phyloP scores from a whole-genome alignment of 2,113 vertebrate genomes.

The Indri indri region DNA sequence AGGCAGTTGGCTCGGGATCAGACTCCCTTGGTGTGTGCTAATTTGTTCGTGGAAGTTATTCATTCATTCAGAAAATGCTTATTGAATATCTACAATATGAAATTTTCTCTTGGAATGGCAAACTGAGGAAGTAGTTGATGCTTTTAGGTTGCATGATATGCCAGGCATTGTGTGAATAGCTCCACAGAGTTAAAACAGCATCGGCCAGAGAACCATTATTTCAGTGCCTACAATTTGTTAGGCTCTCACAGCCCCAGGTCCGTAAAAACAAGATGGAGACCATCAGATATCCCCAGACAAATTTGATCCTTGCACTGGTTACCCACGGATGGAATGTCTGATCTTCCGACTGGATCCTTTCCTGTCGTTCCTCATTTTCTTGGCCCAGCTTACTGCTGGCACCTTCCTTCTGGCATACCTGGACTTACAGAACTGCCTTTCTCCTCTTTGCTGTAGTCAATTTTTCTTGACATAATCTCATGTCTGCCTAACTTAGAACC shows the following conservation, averaged over 20 bases:
- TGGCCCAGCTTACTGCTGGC: neutral
- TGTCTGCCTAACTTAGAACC: neutral
- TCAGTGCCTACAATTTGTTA: neutral
- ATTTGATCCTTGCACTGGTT: neutral
- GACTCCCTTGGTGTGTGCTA: conserved; percentile 43
- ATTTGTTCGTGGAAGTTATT: conserved; percentile 60
- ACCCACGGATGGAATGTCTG: neutral
- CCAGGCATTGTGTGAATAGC: neutral
- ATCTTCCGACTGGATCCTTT: neutral
- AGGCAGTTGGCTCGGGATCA: conserved; percentile 66
- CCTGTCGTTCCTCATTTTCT: neutral
- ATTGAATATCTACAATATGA: conserved; percentile 35
- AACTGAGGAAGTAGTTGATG: neutral
- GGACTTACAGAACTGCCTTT: neutral
- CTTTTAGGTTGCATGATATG: neutral
- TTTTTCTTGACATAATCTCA: neutral
- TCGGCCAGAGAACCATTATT: neutral
- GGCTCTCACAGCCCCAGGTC: neutral
- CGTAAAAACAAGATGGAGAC: neutral
- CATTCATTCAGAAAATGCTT: conserved; percentile 69
- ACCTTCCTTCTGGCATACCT: neutral
- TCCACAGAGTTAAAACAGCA: neutral
- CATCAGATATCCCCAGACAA: neutral
- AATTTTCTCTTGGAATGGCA: conserved; percentile 49
- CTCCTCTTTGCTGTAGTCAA: neutral